A percentile compares a stretch with the other conserved stretches of the same genome.
Evolutionary conservation across 2,797 vertebrate species (phyloP).

Genomic region (Thamnophis elegans): DNA sequence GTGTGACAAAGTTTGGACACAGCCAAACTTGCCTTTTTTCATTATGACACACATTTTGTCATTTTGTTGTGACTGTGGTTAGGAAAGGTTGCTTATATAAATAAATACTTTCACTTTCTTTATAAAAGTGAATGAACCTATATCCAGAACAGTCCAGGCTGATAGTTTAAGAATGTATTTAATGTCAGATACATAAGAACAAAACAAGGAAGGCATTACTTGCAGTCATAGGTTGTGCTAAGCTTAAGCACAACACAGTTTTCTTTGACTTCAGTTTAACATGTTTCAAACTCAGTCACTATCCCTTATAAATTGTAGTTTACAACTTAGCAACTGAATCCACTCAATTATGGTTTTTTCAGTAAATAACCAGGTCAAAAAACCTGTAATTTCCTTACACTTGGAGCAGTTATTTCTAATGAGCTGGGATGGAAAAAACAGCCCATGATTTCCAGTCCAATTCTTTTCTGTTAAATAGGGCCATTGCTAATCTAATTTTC

Average conservation of each 20-base stretch:
- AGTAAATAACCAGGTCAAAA: background rate
- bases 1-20: background rate
- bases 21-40: background rate
- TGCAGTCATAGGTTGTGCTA: background rate
- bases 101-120: background rate
- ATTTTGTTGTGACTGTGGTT: background rate
- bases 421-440: background rate
- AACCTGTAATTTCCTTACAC: background rate
- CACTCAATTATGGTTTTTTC: background rate
- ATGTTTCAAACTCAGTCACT: background rate
- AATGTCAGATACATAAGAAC: background rate
- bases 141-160: background rate
- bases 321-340: background rate
- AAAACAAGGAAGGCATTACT: background rate
- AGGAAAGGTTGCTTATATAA: background rate
- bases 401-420: background rate
- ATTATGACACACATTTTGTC: background rate
- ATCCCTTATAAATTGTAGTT: background rate
- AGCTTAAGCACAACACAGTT: background rate
- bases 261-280: background rate
- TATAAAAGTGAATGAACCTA: background rate
- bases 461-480: background rate
- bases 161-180: background rate
- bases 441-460: background rate
- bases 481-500: background rate